Evolutionary conservation across 1,140 invertebrate species (phyloP).

Genomic region (Pararge aegeria): DNA sequence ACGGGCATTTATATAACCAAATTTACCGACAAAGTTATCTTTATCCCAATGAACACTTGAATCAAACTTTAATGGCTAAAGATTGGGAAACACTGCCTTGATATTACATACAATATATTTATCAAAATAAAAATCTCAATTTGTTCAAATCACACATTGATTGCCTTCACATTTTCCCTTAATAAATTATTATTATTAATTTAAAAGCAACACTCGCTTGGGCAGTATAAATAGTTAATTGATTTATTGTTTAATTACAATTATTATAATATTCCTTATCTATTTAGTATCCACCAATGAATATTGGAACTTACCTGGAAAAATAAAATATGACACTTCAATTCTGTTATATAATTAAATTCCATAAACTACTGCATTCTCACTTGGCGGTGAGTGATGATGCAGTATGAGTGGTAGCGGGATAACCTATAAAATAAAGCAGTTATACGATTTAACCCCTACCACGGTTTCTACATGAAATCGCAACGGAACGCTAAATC

Average conservation of each 20-base stretch:
- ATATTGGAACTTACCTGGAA: conserved; percentile 14
- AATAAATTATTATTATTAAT: conserved; percentile 15
- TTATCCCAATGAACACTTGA: too few species aligned
- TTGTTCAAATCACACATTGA: conserved; percentile 10
- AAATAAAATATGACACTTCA: neutral
- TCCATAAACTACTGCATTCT: too few species aligned
- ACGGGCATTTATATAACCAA: too few species aligned
- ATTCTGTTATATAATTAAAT: too few species aligned
- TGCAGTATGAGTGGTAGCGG: too few species aligned
- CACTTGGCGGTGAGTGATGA: too few species aligned
- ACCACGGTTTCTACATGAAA: too few species aligned
- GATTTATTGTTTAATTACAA: conserved; percentile 15
- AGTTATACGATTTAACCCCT: too few species aligned
- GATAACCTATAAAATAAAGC: too few species aligned
- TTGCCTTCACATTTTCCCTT: conserved; percentile 13
- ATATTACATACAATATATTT: neutral
- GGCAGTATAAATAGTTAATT: conserved; percentile 27
- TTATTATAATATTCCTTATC: neutral
- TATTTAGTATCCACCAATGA: conserved; percentile 6
- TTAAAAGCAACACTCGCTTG: conserved; percentile 25
- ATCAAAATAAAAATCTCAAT: neutral
- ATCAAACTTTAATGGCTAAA: neutral
- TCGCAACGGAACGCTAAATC: too few species aligned
- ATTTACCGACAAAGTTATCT: too few species aligned
- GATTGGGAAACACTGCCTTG: neutral